Percentiles rank a stretch among this genome's conserved stretches.
These are phyloP conservation scores for Oryzias curvinotus DNA, from an alignment of 2,113 vertebrate genomes.

Conservation along the genomic window DNA sequence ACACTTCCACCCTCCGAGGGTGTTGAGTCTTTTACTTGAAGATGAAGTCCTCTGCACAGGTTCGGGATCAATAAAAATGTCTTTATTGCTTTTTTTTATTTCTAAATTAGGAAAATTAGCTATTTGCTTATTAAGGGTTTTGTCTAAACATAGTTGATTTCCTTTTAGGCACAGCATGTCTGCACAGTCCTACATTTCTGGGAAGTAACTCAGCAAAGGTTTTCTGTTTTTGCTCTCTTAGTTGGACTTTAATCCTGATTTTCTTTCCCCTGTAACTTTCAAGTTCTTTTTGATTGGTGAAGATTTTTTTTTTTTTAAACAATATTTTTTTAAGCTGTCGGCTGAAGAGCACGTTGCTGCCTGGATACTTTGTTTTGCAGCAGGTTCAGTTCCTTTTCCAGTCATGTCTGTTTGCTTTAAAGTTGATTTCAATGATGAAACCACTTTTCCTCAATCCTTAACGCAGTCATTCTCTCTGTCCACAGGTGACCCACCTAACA, in stretches of 20 bases:
- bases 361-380: constrained; percentile 28
- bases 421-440: constrained; percentile 14
- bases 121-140: too few relatives aligned
- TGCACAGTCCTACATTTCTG: too few relatives aligned
- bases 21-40: constrained; percentile 46
- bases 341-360: constrained; percentile 21
- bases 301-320: not conserved
- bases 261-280: not conserved
- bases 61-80: constrained; percentile 3
- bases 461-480: constrained; percentile 28
- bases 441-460: constrained; percentile 18
- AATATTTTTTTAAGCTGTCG: constrained; percentile 8
- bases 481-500: constrained; percentile 73
- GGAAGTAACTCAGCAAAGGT: too few relatives aligned
- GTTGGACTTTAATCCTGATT: not conserved
- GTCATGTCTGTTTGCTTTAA: constrained; percentile 22
- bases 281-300: not conserved
- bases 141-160: too few relatives aligned
- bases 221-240: not conserved
- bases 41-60: constrained; percentile 18
- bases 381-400: not conserved
- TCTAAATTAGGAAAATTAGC: not conserved
- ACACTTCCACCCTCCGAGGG: constrained; percentile 16
- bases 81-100: not conserved
- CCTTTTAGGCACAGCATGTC: too few relatives aligned